Base-by-base conservation (phyloP, 2,888 invertebrate genomes). In the Hemistola chrysoprasaria region DNA sequence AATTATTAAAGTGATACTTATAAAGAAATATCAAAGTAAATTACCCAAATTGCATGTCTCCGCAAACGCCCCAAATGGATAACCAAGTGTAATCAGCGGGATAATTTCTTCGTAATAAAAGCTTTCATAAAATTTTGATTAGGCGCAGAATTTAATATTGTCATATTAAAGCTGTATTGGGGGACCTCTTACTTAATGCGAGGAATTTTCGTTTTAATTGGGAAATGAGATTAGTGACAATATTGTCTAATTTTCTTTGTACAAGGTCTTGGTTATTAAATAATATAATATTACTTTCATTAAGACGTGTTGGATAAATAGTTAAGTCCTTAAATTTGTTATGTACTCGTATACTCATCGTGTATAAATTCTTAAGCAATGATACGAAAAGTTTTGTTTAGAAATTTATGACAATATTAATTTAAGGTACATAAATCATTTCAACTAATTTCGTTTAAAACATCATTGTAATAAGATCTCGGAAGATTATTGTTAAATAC, bases 1-100 rank as follows among this genome's bases (percentile, higher is more conserved):
- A 26, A 11, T 34, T n/a, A 9, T 3, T 25, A 11, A 34, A 9
- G 16, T 16, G 2, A 3, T 16, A 16, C 16, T 16, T 2, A 2
- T 16, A 37, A 47, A 40, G 22, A 29, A 35, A 42, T 32, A 43
- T 46, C 45, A 47, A 35, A 46, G 43, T 38, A 44, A 44, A 45
- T 22, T 39, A 43, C 30, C 29, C 11, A 46, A 50, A 50, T 53
- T 48, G 50, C 53, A 50, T 50, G 46, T 53, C 48, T 44, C 40
- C 44, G 50, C 40, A 50, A 38, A 40, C 44, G 35, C 43, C 41
- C 30, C 43, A 34, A 43, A 40, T 41, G 44, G 50, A 50, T 47
- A 50, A 48, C 41, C 35, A 35, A 50, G 46, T 50, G 40, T 39
- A 39, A 47, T 46, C 21, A 16, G 4, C 16, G 3, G 16, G 16